These are phyloP conservation scores for Parnassius apollo DNA, from an alignment of 2,888 invertebrate genomes.

Conservation along the genomic window DNA sequence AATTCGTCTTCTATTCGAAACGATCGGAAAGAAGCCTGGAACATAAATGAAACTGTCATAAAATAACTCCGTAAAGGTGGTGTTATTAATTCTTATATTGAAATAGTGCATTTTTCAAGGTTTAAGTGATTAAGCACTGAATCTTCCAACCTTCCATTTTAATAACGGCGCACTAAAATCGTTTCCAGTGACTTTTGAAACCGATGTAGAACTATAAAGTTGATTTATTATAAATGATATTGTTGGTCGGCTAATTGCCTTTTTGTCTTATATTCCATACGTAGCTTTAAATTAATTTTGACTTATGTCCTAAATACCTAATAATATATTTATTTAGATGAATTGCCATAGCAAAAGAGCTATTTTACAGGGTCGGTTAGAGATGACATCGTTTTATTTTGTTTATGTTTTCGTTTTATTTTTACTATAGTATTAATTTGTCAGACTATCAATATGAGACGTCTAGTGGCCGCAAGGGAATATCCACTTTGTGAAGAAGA, in stretches of 20 bases:
- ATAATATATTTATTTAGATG: slow-evolving; percentile 13
- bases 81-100: slow-evolving; percentile 31
- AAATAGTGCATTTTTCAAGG: slow-evolving; percentile 26
- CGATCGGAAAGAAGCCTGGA: slow-evolving; percentile 34
- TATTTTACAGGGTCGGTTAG: no score
- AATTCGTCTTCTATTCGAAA: slow-evolving; percentile 47
- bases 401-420: no score
- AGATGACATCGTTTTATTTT: no score
- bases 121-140: slow-evolving; percentile 8
- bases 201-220: slow-evolving; percentile 16
- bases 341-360: not conserved
- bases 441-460: no score
- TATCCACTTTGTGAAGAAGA: no score
- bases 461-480: no score
- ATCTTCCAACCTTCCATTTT: slow-evolving; percentile 9
- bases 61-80: slow-evolving; percentile 36
- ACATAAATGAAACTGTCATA: slow-evolving; percentile 52
- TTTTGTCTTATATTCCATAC: not conserved
- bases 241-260: slow-evolving; percentile 9
- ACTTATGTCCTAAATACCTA: not conserved
- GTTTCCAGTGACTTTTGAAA: slow-evolving; percentile 8
- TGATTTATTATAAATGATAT: slow-evolving; percentile 11
- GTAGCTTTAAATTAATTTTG: slow-evolving; percentile 10
- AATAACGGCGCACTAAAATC: slow-evolving; percentile 14
- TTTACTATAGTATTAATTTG: no score